Percentiles rank a stretch among this genome's conserved stretches.
Conservation (phyloP, 1,140 invertebrate genomes). For the Cephus cinctus region DNA sequence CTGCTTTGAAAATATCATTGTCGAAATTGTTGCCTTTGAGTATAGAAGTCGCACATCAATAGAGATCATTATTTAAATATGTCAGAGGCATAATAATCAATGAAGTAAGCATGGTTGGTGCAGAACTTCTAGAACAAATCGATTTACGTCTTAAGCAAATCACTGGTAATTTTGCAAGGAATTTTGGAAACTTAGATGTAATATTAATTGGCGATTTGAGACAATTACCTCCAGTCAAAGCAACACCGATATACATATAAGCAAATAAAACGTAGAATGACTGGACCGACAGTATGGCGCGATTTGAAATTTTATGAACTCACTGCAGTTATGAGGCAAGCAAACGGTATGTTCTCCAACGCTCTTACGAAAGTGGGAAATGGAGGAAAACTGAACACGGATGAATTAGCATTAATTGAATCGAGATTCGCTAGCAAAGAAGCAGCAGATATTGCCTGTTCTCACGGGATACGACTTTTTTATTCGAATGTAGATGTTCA, state of each 20-base stretch:
- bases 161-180: slow-evolving; percentile 18
- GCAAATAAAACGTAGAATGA: too few species aligned
- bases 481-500: too few species aligned
- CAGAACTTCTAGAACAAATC: slow-evolving; percentile 21
- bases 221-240: too few species aligned
- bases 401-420: slow-evolving; percentile 13
- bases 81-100: slow-evolving; percentile 38
- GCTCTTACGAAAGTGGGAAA: slow-evolving; percentile 31
- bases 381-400: slow-evolving; percentile 12
- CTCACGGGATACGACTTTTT: slow-evolving; percentile 21
- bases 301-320: too few species aligned
- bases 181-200: slow-evolving; percentile 16
- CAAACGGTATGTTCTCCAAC: slow-evolving; percentile 25
- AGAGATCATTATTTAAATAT: slow-evolving; percentile 18
- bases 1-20: too few species aligned
- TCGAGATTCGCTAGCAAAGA: slow-evolving; percentile 14
- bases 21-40: too few species aligned
- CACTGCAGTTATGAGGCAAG: slow-evolving; percentile 32
- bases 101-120: slow-evolving; percentile 41
- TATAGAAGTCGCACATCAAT: slow-evolving; percentile 18
- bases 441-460: slow-evolving; percentile 11
- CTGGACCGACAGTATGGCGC: too few species aligned
- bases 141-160: slow-evolving; percentile 33
- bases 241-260: too few species aligned
- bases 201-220: slow-evolving; percentile 17